Conservation (phyloP, 1,140 invertebrate genomes). For the Bombus terrestris region DNA sequence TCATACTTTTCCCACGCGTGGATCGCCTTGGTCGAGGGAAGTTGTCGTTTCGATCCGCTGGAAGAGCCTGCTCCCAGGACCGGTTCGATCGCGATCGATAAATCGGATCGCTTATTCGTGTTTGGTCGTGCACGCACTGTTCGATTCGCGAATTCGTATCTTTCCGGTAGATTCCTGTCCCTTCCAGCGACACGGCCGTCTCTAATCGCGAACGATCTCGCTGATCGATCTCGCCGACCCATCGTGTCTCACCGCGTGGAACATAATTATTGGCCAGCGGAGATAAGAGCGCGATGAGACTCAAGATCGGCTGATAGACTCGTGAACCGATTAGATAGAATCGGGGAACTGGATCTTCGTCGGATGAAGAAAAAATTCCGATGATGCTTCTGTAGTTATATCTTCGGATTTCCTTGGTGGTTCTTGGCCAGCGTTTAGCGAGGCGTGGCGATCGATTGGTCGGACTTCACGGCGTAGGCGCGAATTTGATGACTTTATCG, state of each 20-base stretch:
- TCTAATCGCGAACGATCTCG: constrained; percentile 35
- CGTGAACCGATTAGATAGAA: constrained; percentile 5
- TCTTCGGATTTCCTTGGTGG: not conserved
- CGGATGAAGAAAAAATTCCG: not conserved
- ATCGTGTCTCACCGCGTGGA: constrained; percentile 30
- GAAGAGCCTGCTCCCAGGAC: not conserved
- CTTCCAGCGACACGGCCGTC: constrained; percentile 6
- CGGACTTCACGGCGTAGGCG: not conserved
- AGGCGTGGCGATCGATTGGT: not conserved
- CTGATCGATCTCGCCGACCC: constrained; percentile 31
- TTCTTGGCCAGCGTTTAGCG: not conserved
- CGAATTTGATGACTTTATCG: not conserved
- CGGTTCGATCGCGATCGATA: constrained; percentile 48
- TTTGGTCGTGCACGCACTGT: constrained; percentile 11
- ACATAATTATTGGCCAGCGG: constrained; percentile 35
- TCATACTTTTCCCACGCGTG: not conserved
- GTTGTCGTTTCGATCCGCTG: not conserved
- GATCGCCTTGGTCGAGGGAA: not conserved
- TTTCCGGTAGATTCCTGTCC: constrained; percentile 13
- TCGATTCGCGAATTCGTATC: constrained; percentile 2
- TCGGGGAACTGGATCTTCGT: not conserved
- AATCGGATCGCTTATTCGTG: constrained; percentile 45
- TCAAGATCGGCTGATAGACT: constrained; percentile 17
- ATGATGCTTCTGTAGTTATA: not conserved
- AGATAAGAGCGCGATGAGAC: constrained; percentile 31